Evolutionary conservation across 2,888 invertebrate genomes (phyloP).

Genomic region (Drosophila putrida): DNA sequence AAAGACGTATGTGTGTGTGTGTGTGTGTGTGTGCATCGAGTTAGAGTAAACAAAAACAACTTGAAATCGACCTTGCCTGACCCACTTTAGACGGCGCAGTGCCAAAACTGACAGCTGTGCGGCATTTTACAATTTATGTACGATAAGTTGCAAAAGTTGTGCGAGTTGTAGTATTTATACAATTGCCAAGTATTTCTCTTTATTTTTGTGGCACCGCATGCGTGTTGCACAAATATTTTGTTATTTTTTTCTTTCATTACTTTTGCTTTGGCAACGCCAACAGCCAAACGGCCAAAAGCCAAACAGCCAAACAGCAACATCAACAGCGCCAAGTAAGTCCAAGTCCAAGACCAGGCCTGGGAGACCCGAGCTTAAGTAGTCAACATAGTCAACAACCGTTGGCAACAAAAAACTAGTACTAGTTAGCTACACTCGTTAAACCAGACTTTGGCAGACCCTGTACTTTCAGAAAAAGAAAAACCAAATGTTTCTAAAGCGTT

Average conservation of each 20-base stretch:
- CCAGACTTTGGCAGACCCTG: no score
- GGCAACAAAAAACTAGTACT: slow-evolving; percentile 15
- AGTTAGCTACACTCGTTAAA: no score
- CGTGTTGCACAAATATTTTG: slow-evolving; percentile 57
- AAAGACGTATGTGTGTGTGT: not conserved
- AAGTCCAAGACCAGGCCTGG: slow-evolving; percentile 46
- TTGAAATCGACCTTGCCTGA: slow-evolving; percentile 83
- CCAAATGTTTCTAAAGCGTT: no score
- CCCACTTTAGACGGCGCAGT: slow-evolving; percentile 77
- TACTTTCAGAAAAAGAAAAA: no score
- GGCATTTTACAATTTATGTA: slow-evolving; percentile 74
- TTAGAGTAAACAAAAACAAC: slow-evolving; percentile 59
- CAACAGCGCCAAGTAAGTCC: slow-evolving; percentile 18
- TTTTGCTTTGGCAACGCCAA: slow-evolving; percentile 43
- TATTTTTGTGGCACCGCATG: slow-evolving; percentile 38
- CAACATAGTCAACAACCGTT: slow-evolving; percentile 39
- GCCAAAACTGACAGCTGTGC: slow-evolving; percentile 76
- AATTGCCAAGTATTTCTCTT: slow-evolving; percentile 16
- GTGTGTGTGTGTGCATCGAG: slow-evolving; percentile 18
- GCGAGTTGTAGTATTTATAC: slow-evolving; percentile 21
- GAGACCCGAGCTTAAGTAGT: slow-evolving; percentile 20
- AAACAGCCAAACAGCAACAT: no score
- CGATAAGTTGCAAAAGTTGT: slow-evolving; percentile 48
- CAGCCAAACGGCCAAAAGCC: slow-evolving; percentile 27
- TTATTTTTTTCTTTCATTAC: slow-evolving; percentile 24